Conservation (phyloP, 1,140 invertebrate genomes). For the Apis florea region DNA sequence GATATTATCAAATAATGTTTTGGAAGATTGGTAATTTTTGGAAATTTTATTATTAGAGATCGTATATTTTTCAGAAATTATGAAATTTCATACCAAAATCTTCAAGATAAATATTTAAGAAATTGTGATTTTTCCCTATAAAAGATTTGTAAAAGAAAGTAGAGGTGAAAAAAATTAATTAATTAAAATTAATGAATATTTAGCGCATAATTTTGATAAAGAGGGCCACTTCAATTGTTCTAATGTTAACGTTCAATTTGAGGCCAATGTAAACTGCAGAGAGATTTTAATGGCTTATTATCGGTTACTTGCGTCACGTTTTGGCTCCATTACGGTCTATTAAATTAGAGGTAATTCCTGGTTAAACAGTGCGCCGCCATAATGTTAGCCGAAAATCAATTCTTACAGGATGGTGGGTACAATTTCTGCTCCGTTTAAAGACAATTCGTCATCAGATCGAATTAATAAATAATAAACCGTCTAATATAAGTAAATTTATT, state of each 20-base stretch:
- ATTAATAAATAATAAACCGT: neutral
- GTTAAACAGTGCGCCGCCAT: slow-evolving; percentile 45
- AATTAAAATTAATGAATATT: too few relatives aligned
- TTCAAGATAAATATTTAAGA: too few relatives aligned
- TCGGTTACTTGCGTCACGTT: slow-evolving; percentile 52
- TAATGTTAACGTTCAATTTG: slow-evolving; percentile 48
- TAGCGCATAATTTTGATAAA: neutral
- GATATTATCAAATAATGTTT: too few relatives aligned
- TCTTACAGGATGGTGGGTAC: slow-evolving; percentile 12
- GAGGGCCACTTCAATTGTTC: neutral
- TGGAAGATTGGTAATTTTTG: neutral
- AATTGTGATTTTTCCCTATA: too few relatives aligned
- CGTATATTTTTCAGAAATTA: neutral
- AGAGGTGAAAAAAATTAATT: neutral
- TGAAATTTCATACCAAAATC: too few relatives aligned
- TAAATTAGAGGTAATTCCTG: slow-evolving; percentile 53
- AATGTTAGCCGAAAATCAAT: slow-evolving; percentile 45
- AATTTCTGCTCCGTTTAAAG: too few relatives aligned
- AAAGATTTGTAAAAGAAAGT: too few relatives aligned
- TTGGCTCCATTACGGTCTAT: slow-evolving; percentile 53
- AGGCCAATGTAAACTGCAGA: slow-evolving; percentile 25
- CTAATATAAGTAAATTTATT: neutral
- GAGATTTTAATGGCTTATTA: slow-evolving; percentile 53
- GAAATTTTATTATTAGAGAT: neutral
- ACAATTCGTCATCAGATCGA: neutral